These are phyloP conservation scores for Gadus chalcogrammus DNA, from an alignment of 2,113 vertebrate genomes.

Conservation along the genomic window DNA sequence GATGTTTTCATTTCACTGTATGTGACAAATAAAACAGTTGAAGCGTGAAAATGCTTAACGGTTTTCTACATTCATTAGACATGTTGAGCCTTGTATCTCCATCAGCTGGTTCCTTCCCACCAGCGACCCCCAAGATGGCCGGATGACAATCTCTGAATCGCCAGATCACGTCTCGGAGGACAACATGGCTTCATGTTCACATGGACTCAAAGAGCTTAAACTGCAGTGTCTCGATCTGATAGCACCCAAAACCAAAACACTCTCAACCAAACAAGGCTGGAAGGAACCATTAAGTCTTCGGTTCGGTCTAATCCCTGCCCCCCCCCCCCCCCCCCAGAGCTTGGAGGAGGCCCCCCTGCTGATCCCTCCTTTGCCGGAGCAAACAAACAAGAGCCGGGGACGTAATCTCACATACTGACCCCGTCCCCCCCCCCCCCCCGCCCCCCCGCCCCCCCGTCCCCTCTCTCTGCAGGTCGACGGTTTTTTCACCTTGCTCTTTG, in stretches of 20 bases:
- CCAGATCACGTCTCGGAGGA: no score
- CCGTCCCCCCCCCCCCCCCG: no score
- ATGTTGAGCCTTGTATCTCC: no score
- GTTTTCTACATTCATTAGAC: no score
- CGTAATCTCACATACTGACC: background rate
- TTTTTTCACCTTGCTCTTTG: slow-evolving; percentile 85
- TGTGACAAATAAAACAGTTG: no score
- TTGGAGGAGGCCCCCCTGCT: background rate
- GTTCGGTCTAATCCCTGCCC: background rate
- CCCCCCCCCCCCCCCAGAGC: background rate
- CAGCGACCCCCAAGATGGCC: no score
- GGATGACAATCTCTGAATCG: no score
- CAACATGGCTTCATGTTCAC: background rate
- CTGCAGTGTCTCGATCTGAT: slow-evolving; percentile 32
- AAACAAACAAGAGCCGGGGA: slow-evolving; percentile 1
- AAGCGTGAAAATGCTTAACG: no score
- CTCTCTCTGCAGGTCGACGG: slow-evolving; percentile 78
- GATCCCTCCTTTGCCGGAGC: background rate
- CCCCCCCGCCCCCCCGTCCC: slow-evolving; percentile 3
- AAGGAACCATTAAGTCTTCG: slow-evolving; percentile 1
- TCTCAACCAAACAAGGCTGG: slow-evolving; percentile 10
- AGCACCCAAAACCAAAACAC: slow-evolving; percentile 22
- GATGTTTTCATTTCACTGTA: no score
- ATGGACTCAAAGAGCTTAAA: slow-evolving; percentile 12
- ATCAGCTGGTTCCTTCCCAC: no score